Evolutionary conservation across 2,797 vertebrate species (phyloP).

Genomic region (Tamandua tetradactyla): DNA sequence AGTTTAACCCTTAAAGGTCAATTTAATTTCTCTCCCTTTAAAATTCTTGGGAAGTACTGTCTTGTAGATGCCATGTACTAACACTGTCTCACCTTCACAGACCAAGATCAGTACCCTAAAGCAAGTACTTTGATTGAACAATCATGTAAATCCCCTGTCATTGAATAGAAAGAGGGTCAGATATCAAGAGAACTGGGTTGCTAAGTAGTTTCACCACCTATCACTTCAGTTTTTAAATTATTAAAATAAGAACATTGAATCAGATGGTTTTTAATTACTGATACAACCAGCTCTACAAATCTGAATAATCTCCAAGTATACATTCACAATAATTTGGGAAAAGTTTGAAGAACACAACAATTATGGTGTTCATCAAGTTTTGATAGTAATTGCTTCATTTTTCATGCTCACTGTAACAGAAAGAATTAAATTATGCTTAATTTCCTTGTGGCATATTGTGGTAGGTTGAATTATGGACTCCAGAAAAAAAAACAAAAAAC

Average conservation of each 20-base stretch:
- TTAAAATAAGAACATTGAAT: not conserved
- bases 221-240: not conserved
- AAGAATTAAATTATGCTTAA: not conserved
- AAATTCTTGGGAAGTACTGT: not conserved
- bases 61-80: not conserved
- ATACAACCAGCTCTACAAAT: not conserved
- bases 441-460: not conserved
- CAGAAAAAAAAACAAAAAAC: too few relatives aligned
- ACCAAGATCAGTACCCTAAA: not conserved
- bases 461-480: too few relatives aligned
- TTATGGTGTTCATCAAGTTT: not conserved
- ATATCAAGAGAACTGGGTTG: not conserved
- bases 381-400: not conserved
- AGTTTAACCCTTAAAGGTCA: not conserved
- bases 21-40: not conserved
- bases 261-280: not conserved
- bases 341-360: not conserved
- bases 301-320: not conserved
- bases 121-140: not conserved
- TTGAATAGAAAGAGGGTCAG: not conserved
- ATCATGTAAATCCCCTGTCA: not conserved
- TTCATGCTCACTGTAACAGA: not conserved
- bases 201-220: not conserved
- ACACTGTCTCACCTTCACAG: not conserved
- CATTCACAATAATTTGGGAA: not conserved